Conservation (phyloP, 2,888 invertebrate species). For the Quadroppia sp. region DNA sequence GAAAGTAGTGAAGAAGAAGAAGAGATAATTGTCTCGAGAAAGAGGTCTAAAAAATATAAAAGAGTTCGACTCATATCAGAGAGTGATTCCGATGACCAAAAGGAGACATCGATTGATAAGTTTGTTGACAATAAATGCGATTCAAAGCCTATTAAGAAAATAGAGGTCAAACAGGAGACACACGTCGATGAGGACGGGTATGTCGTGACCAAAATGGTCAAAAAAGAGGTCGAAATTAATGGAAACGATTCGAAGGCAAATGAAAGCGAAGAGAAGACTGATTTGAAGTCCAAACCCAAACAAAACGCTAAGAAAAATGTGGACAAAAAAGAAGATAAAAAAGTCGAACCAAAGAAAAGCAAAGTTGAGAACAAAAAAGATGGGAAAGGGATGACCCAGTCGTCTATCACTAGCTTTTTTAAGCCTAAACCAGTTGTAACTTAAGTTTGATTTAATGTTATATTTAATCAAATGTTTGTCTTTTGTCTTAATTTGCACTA, state of each 20-base stretch:
- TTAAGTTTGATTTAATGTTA: background rate
- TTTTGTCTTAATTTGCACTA: no score
- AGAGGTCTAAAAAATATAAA: background rate
- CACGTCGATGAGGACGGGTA: constrained; percentile 53
- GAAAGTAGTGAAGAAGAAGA: constrained; percentile 7
- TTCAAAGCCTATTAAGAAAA: background rate
- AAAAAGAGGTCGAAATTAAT: constrained; percentile 27
- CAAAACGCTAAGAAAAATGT: background rate
- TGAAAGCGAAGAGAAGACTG: background rate
- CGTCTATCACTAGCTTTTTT: constrained; percentile 11
- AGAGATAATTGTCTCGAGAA: background rate
- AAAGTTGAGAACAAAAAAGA: background rate
- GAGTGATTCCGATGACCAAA: background rate
- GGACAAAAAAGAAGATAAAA: no score
- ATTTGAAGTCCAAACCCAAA: background rate
- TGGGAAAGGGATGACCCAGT: constrained; percentile 7
- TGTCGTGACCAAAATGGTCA: constrained; percentile 50
- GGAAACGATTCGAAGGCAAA: background rate
- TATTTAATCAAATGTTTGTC: no score
- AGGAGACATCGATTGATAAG: constrained; percentile 23
- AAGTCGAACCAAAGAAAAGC: no score
- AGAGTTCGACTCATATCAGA: constrained; percentile 17
- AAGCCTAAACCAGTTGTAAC: background rate
- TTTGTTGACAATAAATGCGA: background rate
- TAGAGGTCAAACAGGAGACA: constrained; percentile 48